Evolutionary conservation across 2,797 vertebrate species (phyloP).

Genomic region (Pseudochromis fuscus): DNA sequence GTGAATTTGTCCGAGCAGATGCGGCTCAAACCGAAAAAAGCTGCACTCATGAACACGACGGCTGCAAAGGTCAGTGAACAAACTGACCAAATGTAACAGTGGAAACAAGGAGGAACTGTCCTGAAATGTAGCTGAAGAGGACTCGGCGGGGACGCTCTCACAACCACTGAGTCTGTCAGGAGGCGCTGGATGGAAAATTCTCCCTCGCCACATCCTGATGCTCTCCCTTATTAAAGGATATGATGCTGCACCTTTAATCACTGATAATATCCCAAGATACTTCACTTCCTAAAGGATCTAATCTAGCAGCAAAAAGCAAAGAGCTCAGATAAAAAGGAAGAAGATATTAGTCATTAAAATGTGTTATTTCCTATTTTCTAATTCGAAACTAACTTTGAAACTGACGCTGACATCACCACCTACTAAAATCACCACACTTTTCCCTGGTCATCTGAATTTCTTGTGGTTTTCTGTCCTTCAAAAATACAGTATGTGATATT

Average conservation of each 20-base stretch:
- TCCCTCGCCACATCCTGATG: background rate
- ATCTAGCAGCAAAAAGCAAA: background rate
- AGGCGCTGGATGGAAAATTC: background rate
- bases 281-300: no score
- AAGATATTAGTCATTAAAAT: no score
- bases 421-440: no score
- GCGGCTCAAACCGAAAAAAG: background rate
- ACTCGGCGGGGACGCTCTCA: background rate
- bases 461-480: no score
- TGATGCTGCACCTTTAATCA: no score
- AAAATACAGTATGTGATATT: no score
- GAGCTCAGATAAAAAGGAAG: background rate
- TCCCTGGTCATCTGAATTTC: no score
- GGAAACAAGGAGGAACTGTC: background rate
- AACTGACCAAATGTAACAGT: background rate
- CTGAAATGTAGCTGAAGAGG: slow-evolving; percentile 3
- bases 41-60: background rate
- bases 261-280: no score
- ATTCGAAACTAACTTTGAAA: no score
- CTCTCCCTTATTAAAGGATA: no score
- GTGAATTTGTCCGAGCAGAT: slow-evolving; percentile 1
- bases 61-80: slow-evolving; percentile 39
- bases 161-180: background rate
- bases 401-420: no score
- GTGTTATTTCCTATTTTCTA: no score